Evolutionary conservation across 1,140 invertebrate genomes (phyloP), one percentile per base, ranked within the genome.

Genomic region (Vanessa atalanta): DNA sequence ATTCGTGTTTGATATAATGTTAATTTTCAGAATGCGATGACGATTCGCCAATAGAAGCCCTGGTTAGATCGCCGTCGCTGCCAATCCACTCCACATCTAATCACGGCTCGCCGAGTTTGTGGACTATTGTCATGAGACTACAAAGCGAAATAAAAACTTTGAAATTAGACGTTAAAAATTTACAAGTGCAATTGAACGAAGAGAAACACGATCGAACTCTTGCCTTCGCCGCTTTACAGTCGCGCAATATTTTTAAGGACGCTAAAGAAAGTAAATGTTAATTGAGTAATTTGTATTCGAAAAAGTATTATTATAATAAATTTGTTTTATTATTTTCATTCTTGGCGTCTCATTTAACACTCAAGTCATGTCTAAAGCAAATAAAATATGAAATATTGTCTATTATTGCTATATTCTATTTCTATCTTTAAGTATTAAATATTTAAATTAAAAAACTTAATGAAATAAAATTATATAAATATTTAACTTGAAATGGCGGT

Each of bases 201-300:
- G 92, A 93, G 79, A 88, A 88, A 86, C 93, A 93, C 61, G 91
- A 93, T 77, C 83, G 92, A 26, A 89, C 79, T 77, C 88, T 93
- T 82, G 90, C 89, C 83, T 88, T 93, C 67, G 89, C 90, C 15
- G 81, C 90, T 15, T 79, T 93, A 68, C 90, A 93, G 67, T 83
- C 92, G 20, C 88, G 88, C 73, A 88, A 87, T 72, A 85, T 92
- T 74, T 86, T 92, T 37, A 88, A 87, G 79, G 91, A 93, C 70
- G 91, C 88, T 50, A 93, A 93, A 83, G 93, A 93, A 79, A 93
- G 91, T 72, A 93, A 93, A 86, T 93, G 93, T 80, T 93, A 78
- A 88, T 12, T 70, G 48, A 65, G 53, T 72, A 26, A 16, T 55
- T 20, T 61, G 50, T 57, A 55, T 72, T 47, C 51, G 16, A 51